Percentiles rank a stretch among this genome's conserved stretches.
These are phyloP conservation scores for Sebastes elongatus DNA, from an alignment of 2,797 vertebrate genomes.

Conservation along the genomic window DNA sequence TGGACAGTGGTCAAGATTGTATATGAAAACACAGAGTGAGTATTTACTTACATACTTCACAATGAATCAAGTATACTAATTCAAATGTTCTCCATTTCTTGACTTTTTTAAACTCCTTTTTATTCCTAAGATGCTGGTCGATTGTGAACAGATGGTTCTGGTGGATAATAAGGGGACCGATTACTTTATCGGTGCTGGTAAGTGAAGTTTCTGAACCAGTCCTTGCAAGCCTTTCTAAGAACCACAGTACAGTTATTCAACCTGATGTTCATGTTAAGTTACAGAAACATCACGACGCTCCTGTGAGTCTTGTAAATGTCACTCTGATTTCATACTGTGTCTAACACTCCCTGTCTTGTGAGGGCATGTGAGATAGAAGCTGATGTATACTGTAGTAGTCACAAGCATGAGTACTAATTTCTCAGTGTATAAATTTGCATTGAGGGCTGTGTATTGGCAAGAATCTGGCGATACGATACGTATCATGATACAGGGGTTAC, in stretches of 20 bases:
- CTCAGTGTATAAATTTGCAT: not conserved
- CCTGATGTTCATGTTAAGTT: not conserved
- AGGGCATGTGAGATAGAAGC: constrained; percentile 45
- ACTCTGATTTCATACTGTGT: constrained; percentile 25
- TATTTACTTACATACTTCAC: not conserved
- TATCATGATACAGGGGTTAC: too few species aligned
- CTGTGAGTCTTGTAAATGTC: not conserved
- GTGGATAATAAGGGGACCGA: constrained; percentile 95
- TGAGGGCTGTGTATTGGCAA: not conserved
- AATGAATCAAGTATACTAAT: not conserved
- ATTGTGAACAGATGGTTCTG: constrained; percentile 88
- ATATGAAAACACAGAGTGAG: constrained; percentile 85
- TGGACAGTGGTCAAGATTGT: constrained; percentile 80
- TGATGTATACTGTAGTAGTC: not conserved
- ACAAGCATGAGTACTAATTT: constrained; percentile 9
- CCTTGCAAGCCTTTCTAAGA: not conserved
- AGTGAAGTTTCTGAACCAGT: constrained; percentile 65
- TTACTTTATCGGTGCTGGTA: constrained; percentile 88
- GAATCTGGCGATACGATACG: too few species aligned
- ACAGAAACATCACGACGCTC: not conserved
- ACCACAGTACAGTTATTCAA: not conserved
- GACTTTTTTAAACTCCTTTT: not conserved
- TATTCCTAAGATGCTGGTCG: constrained; percentile 88
- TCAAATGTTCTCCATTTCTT: not conserved
- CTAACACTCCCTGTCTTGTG: constrained; percentile 32